Conservation (phyloP, 1,140 invertebrate genomes). For the Anthonomus grandis region DNA sequence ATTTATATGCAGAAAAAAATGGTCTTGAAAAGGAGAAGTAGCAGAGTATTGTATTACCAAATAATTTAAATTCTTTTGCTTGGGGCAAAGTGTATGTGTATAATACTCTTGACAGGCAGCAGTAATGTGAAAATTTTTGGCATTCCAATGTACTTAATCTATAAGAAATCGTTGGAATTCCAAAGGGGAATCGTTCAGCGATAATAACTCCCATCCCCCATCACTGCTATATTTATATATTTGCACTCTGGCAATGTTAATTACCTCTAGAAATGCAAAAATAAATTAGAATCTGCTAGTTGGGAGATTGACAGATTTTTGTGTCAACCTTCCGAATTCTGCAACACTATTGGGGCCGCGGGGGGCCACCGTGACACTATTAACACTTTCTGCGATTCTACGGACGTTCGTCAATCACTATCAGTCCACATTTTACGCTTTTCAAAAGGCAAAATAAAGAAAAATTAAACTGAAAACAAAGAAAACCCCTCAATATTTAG, state of each 20-base stretch:
- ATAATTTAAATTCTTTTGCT: constrained; percentile 20
- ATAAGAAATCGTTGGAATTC: no score
- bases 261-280: constrained; percentile 41
- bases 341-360: no score
- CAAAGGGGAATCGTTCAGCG: no score
- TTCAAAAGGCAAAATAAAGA: constrained; percentile 21
- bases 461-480: constrained; percentile 48
- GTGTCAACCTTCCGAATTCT: constrained; percentile 35
- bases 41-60: constrained; percentile 16
- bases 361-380: constrained; percentile 14
- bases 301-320: constrained; percentile 43
- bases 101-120: no score
- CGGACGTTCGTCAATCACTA: neutral
- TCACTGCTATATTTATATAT: constrained; percentile 33
- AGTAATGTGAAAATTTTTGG: no score
- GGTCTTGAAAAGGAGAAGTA: constrained; percentile 1
- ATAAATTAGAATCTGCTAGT: constrained; percentile 38
- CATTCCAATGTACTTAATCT: no score
- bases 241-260: constrained; percentile 22
- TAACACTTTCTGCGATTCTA: constrained; percentile 3
- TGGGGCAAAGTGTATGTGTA: no score
- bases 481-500: constrained; percentile 47
- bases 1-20: no score
- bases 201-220: no score
- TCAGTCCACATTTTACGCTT: constrained; percentile 6